phyloP scores from a whole-genome alignment of 2,797 vertebrate species.

The Scolopax rusticola region DNA sequence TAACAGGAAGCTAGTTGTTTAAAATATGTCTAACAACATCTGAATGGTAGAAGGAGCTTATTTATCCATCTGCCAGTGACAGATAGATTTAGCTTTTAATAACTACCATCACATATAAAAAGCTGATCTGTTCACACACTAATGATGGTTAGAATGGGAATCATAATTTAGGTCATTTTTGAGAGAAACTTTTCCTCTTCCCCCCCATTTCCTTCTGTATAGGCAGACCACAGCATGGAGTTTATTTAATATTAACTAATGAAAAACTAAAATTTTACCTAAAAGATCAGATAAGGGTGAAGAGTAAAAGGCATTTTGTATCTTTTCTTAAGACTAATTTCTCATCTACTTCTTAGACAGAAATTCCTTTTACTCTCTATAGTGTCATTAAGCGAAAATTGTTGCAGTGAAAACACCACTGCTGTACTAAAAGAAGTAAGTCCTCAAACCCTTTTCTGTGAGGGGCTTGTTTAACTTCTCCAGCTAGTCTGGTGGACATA shows the following conservation, averaged over 20 bases:
- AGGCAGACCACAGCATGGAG: not conserved
- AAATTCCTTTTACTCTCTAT: not conserved
- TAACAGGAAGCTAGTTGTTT: not conserved
- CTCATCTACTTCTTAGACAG: not conserved
- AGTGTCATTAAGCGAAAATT: not conserved
- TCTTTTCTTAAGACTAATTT: not conserved
- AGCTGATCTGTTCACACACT: not conserved
- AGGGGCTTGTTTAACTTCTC: not conserved
- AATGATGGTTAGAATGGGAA: not conserved
- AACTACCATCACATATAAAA: not conserved
- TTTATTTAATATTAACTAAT: not conserved
- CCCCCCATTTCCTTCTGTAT: accelerated
- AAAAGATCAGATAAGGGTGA: not conserved
- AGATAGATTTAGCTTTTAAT: not conserved
- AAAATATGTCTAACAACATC: not conserved
- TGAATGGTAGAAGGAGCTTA: not conserved
- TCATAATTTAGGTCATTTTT: not conserved
- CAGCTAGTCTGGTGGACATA: not conserved
- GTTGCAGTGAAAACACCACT: not conserved
- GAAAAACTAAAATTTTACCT: not conserved
- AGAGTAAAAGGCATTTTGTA: not conserved
- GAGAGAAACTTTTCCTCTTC: not conserved
- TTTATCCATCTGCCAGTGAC: not conserved
- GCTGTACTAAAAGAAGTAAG: not conserved
- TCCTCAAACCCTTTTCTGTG: not conserved